phyloP scores from a whole-genome alignment of 2,888 invertebrate genomes.

The Dorcus hopei region DNA sequence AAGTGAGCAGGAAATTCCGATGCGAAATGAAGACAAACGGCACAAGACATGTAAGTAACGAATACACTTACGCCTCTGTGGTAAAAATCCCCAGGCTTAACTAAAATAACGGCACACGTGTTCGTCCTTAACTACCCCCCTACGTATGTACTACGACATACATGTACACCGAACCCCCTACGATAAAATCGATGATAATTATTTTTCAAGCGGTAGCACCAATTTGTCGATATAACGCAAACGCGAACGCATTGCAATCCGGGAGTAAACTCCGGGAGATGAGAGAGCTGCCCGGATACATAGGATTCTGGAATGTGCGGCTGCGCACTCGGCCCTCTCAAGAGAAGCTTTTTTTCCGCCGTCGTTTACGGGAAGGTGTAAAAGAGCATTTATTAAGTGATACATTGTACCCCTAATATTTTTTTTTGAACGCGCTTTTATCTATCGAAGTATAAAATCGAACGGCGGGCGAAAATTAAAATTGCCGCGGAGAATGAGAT shows the following conservation, averaged over 20 bases:
- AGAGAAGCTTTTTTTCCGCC: background rate
- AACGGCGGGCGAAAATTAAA: no score
- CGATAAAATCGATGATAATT: background rate
- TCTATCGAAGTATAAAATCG: no score
- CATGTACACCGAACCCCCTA: no score
- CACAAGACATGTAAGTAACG: no score
- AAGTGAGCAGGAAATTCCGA: no score
- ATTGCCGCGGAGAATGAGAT: no score
- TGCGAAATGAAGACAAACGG: no score
- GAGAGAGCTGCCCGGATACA: slow-evolving; percentile 35
- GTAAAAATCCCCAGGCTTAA: no score
- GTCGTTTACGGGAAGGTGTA: background rate
- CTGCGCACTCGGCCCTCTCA: slow-evolving; percentile 20
- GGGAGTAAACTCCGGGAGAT: slow-evolving; percentile 40
- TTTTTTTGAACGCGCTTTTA: background rate
- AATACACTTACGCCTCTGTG: no score
- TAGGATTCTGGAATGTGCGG: slow-evolving; percentile 38
- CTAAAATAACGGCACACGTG: no score
- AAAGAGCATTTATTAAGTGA: slow-evolving; percentile 3
- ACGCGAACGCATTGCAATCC: slow-evolving; percentile 33
- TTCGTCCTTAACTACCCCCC: no score
- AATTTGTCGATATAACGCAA: slow-evolving; percentile 37
- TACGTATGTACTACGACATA: no score
- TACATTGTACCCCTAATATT: slow-evolving; percentile 1
- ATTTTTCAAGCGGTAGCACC: slow-evolving; percentile 36